A percentile compares a stretch with the other conserved stretches of the same genome.
Conservation (phyloP, 2,888 invertebrate genomes). For the Oligia latruncula region DNA sequence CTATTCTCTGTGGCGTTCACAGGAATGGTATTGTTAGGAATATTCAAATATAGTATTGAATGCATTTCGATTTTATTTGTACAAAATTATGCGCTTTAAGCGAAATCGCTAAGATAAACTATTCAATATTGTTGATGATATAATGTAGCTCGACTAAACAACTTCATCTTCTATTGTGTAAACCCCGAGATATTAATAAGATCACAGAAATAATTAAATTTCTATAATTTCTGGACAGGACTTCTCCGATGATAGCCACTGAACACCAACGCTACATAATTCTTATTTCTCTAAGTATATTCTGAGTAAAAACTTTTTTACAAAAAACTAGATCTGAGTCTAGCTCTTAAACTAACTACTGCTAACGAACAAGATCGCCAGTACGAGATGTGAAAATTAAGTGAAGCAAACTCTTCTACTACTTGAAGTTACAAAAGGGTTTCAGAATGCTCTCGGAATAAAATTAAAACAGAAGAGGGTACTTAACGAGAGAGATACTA, state of each 20-base stretch:
- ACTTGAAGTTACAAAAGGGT: constrained; percentile 32
- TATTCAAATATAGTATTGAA: background rate
- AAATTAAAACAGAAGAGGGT: constrained; percentile 37
- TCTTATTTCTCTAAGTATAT: background rate
- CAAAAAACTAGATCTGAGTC: background rate
- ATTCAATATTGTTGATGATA: background rate
- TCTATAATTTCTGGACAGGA: too few species aligned
- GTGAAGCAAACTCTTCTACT: constrained; percentile 25
- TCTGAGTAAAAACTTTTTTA: background rate
- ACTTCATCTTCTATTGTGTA: background rate
- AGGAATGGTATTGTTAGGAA: background rate
- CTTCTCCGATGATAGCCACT: background rate
- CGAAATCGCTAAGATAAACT: too few species aligned
- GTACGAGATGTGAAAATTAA: constrained; percentile 37
- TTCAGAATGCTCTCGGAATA: constrained; percentile 30
- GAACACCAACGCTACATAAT: too few species aligned
- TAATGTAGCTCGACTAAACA: background rate
- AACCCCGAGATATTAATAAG: background rate
- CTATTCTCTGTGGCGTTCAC: background rate
- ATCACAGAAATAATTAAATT: background rate
- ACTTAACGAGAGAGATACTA: constrained; percentile 6
- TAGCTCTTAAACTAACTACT: constrained; percentile 14
- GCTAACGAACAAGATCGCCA: constrained; percentile 44
- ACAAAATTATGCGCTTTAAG: background rate
- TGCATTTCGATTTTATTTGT: background rate